Base-by-base conservation (phyloP, 64 coral and sea anemone species). In the Montipora capricornis region DNA sequence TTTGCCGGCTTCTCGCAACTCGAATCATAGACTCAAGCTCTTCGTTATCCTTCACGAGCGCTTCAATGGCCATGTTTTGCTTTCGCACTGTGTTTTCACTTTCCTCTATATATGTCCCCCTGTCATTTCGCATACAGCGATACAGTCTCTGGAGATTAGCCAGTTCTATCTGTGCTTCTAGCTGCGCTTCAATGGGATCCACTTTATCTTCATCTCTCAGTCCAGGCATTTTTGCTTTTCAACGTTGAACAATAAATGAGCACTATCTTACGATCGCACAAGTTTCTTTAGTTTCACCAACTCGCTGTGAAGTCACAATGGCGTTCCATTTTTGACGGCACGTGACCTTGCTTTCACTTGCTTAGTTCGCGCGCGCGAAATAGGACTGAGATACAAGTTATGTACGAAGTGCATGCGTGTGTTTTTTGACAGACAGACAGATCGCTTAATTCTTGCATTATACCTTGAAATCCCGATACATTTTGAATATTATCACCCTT, bases 71-170 rank as follows among this genome's bases (percentile, higher is more conserved):
- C 47, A 76, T 76, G 50, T 93, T 94, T 16, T 99, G 98, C 12
- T 93, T 92, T 4, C 98, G 92, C 14, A 99, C 10, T 46, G 96
- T 91, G 60, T 96, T 99, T 86, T 99, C 86, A 58, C 92, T 92
- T 81, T 99, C 95, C 57, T 91, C 92, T 26, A 89, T 95, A 86
- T 99, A 99, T 20, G 74, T 89, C 79, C 89, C 96, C 55, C 89
- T 99, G 74, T 96, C 98, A 75, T 94, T 99, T 61, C 85, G 75
- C 98, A 99, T 87, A 74, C 78, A 96, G 60, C 95, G 91, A 49
- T 96, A 94, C 51, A 96, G 92, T n/a, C 95, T 78, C 44, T 96
- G 95, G 13, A 99, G 77, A 67, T 78, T 81, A 19, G 86, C 78
- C 11, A 99, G 80, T 2, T 99, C 98, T 86, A 94, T 93, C 66